A percentile compares a stretch with the other conserved stretches of the same genome.
These are phyloP conservation scores for Calycopis cecrops DNA, from an alignment of 1,140 invertebrate genomes.

Conservation along the genomic window DNA sequence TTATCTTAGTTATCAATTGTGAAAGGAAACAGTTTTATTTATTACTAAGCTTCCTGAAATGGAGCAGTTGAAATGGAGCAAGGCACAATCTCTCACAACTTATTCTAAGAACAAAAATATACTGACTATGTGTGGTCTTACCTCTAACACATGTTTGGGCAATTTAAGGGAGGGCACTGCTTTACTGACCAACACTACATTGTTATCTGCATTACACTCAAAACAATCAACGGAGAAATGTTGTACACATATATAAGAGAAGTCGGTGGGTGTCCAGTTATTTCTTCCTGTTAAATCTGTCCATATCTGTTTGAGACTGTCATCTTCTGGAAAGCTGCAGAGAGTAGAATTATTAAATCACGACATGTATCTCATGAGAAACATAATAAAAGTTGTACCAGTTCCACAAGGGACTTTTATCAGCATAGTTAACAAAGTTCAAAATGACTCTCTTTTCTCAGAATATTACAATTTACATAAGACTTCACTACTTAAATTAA, in stretches of 20 bases:
- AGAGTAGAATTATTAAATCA: not conserved
- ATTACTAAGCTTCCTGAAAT: no score
- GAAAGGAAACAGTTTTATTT: no score
- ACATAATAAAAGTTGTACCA: no score
- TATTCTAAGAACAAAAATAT: not conserved
- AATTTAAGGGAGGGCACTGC: slow-evolving; percentile 60
- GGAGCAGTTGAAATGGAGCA: no score
- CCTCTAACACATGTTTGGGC: slow-evolving; percentile 64
- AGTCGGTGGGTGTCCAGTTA: slow-evolving; percentile 66
- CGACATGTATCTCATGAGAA: no score
- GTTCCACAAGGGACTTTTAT: no score
- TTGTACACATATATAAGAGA: slow-evolving; percentile 62
- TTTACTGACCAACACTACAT: slow-evolving; percentile 49
- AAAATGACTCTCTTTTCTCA: no score
- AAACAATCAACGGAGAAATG: slow-evolving; percentile 66
- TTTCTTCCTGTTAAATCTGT: slow-evolving; percentile 62
- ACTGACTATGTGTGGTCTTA: slow-evolving; percentile 19
- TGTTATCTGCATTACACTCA: slow-evolving; percentile 41
- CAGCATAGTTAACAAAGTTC: no score
- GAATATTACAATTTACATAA: no score
- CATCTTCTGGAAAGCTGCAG: slow-evolving; percentile 59
- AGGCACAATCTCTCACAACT: no score
- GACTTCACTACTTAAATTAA: no score
- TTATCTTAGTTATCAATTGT: no score
- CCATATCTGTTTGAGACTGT: slow-evolving; percentile 53